Conservation (phyloP, 2,888 invertebrate genomes). For the Tetragonula carbonaria region DNA sequence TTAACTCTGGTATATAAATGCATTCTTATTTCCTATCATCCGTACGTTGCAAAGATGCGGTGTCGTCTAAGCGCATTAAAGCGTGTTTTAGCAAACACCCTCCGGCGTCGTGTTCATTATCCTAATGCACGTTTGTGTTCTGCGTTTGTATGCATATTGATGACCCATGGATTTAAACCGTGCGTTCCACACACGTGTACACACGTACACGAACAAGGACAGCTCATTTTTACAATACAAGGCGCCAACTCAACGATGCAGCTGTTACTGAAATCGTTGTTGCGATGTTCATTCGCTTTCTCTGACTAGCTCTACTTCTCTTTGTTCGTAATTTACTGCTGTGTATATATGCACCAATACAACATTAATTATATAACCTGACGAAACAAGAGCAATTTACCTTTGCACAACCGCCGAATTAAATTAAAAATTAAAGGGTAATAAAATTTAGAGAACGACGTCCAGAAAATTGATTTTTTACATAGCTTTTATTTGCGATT, state of each 20-base stretch:
- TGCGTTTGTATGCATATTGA: conserved; percentile 21
- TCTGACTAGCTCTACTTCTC: conserved; percentile 8
- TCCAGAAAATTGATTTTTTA: conserved; percentile 13
- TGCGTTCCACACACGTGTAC: neutral
- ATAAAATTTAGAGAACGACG: neutral
- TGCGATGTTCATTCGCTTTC: conserved; percentile 38
- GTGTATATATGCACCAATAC: neutral
- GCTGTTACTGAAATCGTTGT: conserved; percentile 42
- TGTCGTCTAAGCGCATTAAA: conserved; percentile 28
- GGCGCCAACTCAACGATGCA: conserved; percentile 40
- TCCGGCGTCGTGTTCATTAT: conserved; percentile 37
- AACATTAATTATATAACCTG: neutral
- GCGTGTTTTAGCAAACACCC: conserved; percentile 36
- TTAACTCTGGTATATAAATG: neutral
- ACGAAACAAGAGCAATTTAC: neutral
- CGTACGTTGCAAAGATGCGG: neutral
- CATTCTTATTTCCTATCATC: conserved; percentile 14
- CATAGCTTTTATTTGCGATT: conserved; percentile 15
- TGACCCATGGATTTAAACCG: conserved; percentile 6
- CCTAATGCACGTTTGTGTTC: conserved; percentile 27
- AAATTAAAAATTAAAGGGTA: neutral
- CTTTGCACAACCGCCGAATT: neutral
- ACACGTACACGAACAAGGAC: neutral
- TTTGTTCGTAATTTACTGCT: conserved; percentile 11
- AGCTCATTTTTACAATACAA: conserved; percentile 15